Evolutionary conservation across 1,140 invertebrate species (phyloP).

Genomic region (Drosophila lowei): DNA sequence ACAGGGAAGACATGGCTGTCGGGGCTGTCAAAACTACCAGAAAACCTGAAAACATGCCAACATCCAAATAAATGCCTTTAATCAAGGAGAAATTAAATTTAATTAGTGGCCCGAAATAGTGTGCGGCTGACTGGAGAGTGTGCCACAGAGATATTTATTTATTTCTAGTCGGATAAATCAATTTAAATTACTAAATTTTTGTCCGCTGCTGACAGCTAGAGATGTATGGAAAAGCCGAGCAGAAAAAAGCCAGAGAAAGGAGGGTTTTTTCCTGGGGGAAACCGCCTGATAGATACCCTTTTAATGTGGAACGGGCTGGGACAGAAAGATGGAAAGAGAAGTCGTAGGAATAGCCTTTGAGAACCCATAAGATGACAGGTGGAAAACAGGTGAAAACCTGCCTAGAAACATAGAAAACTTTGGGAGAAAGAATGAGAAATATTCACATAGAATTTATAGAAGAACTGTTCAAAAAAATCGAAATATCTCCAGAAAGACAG

Average conservation of each 20-base stretch:
- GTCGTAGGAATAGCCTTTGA: no score
- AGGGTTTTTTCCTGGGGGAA: no score
- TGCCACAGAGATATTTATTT: slow-evolving; percentile 26
- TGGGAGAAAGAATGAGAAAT: no score
- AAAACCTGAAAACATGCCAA: slow-evolving; percentile 45
- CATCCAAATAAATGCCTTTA: slow-evolving; percentile 59
- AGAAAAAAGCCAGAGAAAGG: neutral
- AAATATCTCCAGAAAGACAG: no score
- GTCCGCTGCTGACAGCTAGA: slow-evolving; percentile 30
- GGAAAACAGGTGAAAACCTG: no score
- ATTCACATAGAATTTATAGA: no score
- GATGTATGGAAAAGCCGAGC: neutral
- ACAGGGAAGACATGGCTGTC: slow-evolving; percentile 3
- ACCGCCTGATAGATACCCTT: neutral
- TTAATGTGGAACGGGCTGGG: neutral
- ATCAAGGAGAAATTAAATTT: slow-evolving; percentile 71
- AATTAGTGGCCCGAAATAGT: slow-evolving; percentile 45
- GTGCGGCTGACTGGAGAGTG: slow-evolving; percentile 11
- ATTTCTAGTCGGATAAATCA: slow-evolving; percentile 60
- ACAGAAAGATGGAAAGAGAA: no score
- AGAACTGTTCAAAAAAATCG: no score
- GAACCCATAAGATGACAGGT: no score
- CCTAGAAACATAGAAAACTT: no score
- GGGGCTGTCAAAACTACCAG: slow-evolving; percentile 52
- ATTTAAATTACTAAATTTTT: slow-evolving; percentile 45